phyloP scores from a whole-genome alignment of 23 tunicate species.

The Halocynthia roretzi region DNA sequence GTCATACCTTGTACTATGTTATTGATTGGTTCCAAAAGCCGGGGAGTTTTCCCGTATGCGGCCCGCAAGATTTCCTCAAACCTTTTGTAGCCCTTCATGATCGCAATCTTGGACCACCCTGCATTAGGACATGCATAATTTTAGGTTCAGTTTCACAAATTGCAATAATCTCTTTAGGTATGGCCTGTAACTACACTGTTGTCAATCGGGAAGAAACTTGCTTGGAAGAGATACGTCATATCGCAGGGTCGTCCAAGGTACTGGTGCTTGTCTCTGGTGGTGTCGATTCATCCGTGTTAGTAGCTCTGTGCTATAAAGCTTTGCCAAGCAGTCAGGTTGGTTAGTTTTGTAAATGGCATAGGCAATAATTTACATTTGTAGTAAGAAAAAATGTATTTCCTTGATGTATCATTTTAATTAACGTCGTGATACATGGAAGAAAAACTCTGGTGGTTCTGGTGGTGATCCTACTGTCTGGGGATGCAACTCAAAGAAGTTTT shows the following conservation, averaged over 20 bases:
- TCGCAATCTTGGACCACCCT: too few species aligned
- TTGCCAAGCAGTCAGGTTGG: conserved; percentile 54
- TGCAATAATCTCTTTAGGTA: conserved; percentile 24
- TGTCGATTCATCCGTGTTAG: conserved; percentile 85
- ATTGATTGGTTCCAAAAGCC: too few species aligned
- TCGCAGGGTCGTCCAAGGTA: conserved; percentile 67
- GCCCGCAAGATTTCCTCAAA: too few species aligned
- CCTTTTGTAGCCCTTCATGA: too few species aligned
- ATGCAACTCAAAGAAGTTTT: too few species aligned
- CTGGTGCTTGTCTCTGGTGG: conserved; percentile 96
- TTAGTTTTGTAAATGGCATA: neutral
- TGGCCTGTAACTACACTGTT: conserved; percentile 68
- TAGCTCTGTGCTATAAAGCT: conserved; percentile 85
- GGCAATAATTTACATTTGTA: neutral
- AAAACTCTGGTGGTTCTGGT: too few species aligned
- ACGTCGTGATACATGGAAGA: too few species aligned
- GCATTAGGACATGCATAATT: neutral
- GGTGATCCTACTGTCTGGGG: too few species aligned
- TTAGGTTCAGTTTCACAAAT: neutral
- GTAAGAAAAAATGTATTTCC: too few species aligned
- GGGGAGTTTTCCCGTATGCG: too few species aligned
- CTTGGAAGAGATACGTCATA: conserved; percentile 39
- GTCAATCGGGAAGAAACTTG: conserved; percentile 57
- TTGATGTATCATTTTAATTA: too few species aligned
- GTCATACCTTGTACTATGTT: too few species aligned